phyloP scores from a whole-genome alignment of 1,140 invertebrate genomes.

The Drosophila triauraria region DNA sequence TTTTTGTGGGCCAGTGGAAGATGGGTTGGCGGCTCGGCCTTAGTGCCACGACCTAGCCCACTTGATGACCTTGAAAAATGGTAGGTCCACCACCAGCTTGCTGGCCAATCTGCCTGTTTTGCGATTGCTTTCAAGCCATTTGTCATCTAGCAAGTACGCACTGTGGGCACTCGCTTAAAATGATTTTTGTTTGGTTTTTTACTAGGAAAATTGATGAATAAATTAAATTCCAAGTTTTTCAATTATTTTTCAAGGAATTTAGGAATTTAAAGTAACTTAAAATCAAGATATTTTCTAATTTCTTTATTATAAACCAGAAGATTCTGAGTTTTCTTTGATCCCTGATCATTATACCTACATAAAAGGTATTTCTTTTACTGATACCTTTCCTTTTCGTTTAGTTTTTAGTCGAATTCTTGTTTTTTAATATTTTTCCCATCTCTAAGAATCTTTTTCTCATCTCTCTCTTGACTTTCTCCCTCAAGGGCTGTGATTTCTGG shows the following conservation, averaged over 20 bases:
- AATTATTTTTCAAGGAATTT: neutral
- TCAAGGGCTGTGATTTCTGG: neutral
- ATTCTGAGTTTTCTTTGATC: neutral
- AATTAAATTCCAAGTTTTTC: neutral
- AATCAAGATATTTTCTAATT: neutral
- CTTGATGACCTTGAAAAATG: constrained; percentile 39
- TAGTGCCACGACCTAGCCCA: constrained; percentile 60
- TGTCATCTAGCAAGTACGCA: constrained; percentile 7
- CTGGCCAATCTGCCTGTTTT: constrained; percentile 14
- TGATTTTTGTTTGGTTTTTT: neutral
- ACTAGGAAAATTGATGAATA: neutral
- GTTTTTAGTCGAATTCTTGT: neutral
- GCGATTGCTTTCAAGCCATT: constrained; percentile 11
- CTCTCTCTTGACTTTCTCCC: neutral
- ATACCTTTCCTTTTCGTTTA: neutral
- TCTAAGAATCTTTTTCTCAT: neutral
- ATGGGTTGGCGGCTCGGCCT: neutral
- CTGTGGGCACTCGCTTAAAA: neutral
- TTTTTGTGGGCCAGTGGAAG: constrained; percentile 32
- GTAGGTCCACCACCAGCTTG: neutral
- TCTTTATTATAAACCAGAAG: neutral
- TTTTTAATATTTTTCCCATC: neutral
- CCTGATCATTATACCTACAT: neutral
- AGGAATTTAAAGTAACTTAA: neutral
- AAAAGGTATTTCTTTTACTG: neutral